A percentile compares a stretch with the other conserved stretches of the same genome.
Evolutionary conservation across 2,888 invertebrate genomes (phyloP).

Genomic region (Drosophila putrida): DNA sequence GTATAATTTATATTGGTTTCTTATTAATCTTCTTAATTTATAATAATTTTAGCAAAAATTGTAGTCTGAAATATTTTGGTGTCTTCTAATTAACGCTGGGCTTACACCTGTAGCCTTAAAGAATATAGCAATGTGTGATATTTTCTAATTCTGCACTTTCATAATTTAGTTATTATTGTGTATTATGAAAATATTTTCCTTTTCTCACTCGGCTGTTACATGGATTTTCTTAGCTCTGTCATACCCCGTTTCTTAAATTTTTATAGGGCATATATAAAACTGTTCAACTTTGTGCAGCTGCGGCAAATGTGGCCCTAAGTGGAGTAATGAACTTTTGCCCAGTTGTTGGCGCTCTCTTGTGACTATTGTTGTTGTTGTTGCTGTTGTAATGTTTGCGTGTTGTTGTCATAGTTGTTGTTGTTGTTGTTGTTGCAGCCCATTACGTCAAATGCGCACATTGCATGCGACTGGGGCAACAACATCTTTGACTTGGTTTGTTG

Average conservation of each 20-base stretch:
- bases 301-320: slow-evolving; percentile 66
- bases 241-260: not conserved
- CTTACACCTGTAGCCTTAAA: no score
- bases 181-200: no score
- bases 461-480: slow-evolving; percentile 68
- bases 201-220: not conserved
- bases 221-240: not conserved
- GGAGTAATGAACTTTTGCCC: slow-evolving; percentile 77
- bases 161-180: no score
- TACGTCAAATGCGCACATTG: slow-evolving; percentile 76
- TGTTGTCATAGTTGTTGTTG: slow-evolving; percentile 23
- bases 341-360: slow-evolving; percentile 39
- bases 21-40: no score
- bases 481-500: slow-evolving; percentile 31
- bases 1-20: no score
- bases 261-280: slow-evolving; percentile 26
- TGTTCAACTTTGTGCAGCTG: slow-evolving; percentile 70
- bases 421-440: slow-evolving; percentile 60
- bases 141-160: no score
- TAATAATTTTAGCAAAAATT: no score
- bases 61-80: no score
- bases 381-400: slow-evolving; percentile 14
- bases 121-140: no score
- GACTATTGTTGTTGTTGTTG: slow-evolving; percentile 21
- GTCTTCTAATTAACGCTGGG: no score